phyloP scores from a whole-genome alignment of 2,113 vertebrate genomes.

The Uria lomvia region DNA sequence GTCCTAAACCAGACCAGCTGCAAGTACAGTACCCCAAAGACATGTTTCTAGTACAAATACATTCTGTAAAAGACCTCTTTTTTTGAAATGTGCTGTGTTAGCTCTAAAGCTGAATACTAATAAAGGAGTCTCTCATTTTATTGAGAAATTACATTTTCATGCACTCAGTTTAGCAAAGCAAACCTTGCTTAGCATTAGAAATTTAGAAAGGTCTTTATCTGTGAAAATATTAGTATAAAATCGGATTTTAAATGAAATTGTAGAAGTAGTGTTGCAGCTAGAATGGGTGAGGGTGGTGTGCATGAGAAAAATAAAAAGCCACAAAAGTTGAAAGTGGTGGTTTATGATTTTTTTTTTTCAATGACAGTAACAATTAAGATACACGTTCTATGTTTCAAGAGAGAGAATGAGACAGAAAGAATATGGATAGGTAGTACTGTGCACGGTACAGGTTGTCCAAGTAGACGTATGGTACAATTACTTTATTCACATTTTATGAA shows the following conservation, averaged over 20 bases:
- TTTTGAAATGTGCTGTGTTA: background rate
- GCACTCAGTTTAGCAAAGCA: background rate
- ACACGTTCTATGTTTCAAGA: background rate
- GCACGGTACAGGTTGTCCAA: background rate
- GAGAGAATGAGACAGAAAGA: background rate
- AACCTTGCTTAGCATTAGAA: background rate
- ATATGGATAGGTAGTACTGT: background rate
- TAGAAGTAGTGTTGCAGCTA: background rate
- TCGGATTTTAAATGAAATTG: background rate
- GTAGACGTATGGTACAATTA: background rate
- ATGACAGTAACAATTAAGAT: background rate
- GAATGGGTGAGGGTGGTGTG: background rate
- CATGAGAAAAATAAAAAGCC: background rate
- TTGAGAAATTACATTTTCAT: background rate
- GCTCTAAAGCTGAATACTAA: background rate
- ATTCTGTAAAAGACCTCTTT: background rate
- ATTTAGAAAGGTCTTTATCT: background rate
- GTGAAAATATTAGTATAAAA: background rate
- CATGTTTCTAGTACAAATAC: background rate
- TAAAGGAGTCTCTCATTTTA: background rate
- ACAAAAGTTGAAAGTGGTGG: accelerated
- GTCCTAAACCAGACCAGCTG: background rate
- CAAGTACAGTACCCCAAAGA: background rate
- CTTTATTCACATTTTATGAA: background rate
- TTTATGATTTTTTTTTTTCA: background rate